Percentiles rank a stretch among this genome's conserved stretches.
Evolutionary conservation across 2,888 invertebrate species (phyloP).

Genomic region (Lingula anatina): DNA sequence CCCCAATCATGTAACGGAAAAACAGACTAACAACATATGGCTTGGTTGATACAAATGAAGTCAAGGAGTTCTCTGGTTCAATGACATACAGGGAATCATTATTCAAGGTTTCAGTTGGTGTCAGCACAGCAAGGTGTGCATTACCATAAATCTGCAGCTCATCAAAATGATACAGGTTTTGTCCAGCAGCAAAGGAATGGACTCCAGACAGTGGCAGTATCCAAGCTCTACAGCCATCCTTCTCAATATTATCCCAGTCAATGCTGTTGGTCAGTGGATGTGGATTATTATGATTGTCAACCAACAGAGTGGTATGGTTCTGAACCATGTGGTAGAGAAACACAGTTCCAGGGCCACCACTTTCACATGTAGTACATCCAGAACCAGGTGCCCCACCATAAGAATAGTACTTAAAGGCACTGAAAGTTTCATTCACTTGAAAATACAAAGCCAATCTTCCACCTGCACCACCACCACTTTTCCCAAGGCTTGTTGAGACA

Average conservation of each 20-base stretch:
- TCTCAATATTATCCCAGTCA: slow-evolving; percentile 20
- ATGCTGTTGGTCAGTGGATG: slow-evolving; percentile 20
- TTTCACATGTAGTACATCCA: slow-evolving; percentile 16
- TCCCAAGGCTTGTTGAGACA: background rate
- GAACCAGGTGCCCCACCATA: slow-evolving; percentile 21
- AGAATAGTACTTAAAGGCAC: slow-evolving; percentile 28
- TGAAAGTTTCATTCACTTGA: slow-evolving; percentile 25
- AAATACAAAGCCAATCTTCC: slow-evolving; percentile 33
- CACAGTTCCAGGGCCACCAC: slow-evolving; percentile 30
- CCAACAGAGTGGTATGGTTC: slow-evolving; percentile 28
- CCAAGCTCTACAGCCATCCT: slow-evolving; percentile 29
- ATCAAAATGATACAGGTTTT: slow-evolving; percentile 22
- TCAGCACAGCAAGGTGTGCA: slow-evolving; percentile 27
- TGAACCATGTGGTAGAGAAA: slow-evolving; percentile 27
- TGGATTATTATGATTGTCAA: slow-evolving; percentile 27
- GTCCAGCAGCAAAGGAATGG: slow-evolving; percentile 22
- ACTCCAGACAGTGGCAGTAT: slow-evolving; percentile 29
- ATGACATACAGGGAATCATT: slow-evolving; percentile 8
- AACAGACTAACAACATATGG: slow-evolving; percentile 21
- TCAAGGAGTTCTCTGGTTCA: background rate
- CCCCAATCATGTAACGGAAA: slow-evolving; percentile 39
- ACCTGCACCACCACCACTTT: slow-evolving; percentile 23
- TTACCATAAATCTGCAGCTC: slow-evolving; percentile 36
- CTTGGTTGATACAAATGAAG: background rate
- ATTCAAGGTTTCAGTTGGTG: slow-evolving; percentile 12